Evolutionary conservation across 2,797 vertebrate genomes (phyloP).

Genomic region (Platyrinchus mystaceus): DNA sequence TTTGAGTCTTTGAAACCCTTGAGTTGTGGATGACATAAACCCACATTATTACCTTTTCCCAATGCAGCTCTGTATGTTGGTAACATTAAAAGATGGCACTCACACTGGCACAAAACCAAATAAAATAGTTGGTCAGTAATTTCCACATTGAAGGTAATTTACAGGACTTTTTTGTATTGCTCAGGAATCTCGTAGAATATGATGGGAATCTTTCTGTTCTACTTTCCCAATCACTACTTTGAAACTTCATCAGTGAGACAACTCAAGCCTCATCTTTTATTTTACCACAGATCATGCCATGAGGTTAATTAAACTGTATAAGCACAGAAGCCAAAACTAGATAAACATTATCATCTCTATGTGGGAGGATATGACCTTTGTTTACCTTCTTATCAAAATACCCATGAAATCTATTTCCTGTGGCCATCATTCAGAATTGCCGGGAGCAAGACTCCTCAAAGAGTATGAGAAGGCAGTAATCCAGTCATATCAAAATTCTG

Average conservation of each 20-base stretch:
- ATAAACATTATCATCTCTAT: not conserved
- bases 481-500: not conserved
- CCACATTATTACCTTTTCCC: not conserved
- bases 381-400: not conserved
- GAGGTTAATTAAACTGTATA: constrained; percentile 3
- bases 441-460: not conserved
- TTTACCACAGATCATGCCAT: not conserved
- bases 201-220: not conserved
- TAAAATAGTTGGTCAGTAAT: not conserved
- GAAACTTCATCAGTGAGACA: not conserved
- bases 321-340: not conserved
- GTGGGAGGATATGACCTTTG: not conserved
- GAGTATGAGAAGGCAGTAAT: not conserved
- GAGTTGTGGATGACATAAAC: not conserved
- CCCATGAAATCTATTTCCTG: not conserved
- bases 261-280: not conserved
- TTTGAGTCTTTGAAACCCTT: not conserved
- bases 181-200: not conserved
- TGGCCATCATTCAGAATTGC: not conserved
- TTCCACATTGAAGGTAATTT: not conserved
- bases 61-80: not conserved
- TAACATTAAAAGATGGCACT: not conserved
- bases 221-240: not conserved
- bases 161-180: not conserved
- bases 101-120: not conserved